Evolutionary conservation across 2,888 invertebrate species (phyloP), one percentile per base, ranked within the genome.

Genomic region (Phyllotreta cruciferae): DNA sequence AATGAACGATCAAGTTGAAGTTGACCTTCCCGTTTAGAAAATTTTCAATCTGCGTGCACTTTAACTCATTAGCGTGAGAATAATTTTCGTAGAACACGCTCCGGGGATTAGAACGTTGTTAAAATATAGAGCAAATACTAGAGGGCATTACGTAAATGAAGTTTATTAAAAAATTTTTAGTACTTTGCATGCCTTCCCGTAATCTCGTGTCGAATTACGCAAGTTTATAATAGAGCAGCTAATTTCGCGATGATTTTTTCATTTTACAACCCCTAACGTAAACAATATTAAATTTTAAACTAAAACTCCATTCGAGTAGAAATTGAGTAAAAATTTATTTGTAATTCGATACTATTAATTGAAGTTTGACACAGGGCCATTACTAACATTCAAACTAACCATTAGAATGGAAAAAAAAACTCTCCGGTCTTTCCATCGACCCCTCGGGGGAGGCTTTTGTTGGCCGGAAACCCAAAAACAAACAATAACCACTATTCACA

Each of bases 401-500:
- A 24, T 24, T 24, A 24, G 24, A 24, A 24, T 24, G 1, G 1
- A 24, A 10, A 47, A 14, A 24, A 13, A 49, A 49, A 24, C 14
- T 35, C 7, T 49, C 49, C 10, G 49, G n/a, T 24, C 7, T 10
- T 49, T 10, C 14, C 10, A 10, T 13, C 44, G 10, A 44, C 14
- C 7, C 14, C 44, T 44, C 49, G 47, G 6, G 4, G 35, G 35
- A 24, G 24, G 24, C 24, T 13, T 35, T 35, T 35, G 7, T 7
- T n/a, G 10, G 6, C 35, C 35, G 10, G 3, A 49, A 47, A 44
- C 4, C 41, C 39, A 24, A 57, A 57, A 49, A 49, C 56, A 49
- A 56, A 56, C 57, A 58, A 38, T 49, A 58, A 50, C 50, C 35
- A 37, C 60, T 37, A 44, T 44, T 53, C 60, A 60, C 60, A 60